Evolutionary conservation across 2,888 invertebrate species (phyloP), one percentile per base, ranked within the genome.

Genomic region (Clusia tigrina): DNA sequence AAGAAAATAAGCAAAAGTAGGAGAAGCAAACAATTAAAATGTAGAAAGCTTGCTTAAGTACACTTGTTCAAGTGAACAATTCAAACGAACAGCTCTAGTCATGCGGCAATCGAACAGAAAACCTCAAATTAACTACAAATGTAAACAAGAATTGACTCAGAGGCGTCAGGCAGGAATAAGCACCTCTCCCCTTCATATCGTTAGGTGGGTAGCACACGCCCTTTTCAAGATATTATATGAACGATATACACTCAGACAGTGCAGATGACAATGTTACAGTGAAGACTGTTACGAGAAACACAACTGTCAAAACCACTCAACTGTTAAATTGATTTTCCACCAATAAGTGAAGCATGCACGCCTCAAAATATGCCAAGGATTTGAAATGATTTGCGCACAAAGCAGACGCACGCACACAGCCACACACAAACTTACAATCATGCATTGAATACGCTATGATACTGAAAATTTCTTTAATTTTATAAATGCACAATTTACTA

Each of bases 401-500:
- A 42, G 12, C n/a, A 42, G 15, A 42, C n/a, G 3, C n/a, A 42
- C 42, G n/a, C 42, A 42, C 42, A 10, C 12, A 32, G 12, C 12
- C 32, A 32, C 32, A 32, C 12, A 9, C 6, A 12, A 32, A 32
- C 18, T 57, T 23, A 38, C 18, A 18, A 38, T 12, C 12, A 18
- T n/a, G 51, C 53, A 24, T n/a, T n/a, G n/a, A n/a, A n/a, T n/a
- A n/a, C n/a, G n/a, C n/a, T n/a, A n/a, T n/a, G n/a, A n/a, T n/a
- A 18, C 23, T 55, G 10, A 15, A 32, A 48, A 48, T 53, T 24
- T n/a, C 37, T 65, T 63, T 60, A 51, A 61, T 59, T 58, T 58
- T 3, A 57, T 54, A 61, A 67, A 67, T 62, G 61, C 60, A 63
- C 55, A 60, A 52, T 57, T 42, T 15, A 32, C 6, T 32, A 32